These are phyloP conservation scores for Lasiommata megera DNA, from an alignment of 2,888 invertebrate species.

Conservation along the genomic window DNA sequence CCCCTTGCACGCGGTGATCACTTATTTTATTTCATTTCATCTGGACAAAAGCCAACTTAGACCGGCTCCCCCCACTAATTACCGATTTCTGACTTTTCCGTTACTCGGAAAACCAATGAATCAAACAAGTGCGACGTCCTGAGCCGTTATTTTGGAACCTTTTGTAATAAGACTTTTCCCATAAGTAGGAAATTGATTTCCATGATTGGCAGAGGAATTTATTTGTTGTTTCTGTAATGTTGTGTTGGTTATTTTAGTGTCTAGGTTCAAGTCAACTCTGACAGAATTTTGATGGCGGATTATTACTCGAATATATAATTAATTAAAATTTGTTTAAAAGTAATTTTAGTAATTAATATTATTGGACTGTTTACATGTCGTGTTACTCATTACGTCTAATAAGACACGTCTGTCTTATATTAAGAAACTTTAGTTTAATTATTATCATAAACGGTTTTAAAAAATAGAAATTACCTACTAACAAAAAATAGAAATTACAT, in stretches of 20 bases:
- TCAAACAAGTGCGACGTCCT: constrained; percentile 36
- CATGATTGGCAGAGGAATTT: constrained; percentile 1
- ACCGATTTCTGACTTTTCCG: constrained; percentile 46
- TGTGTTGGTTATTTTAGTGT: not conserved
- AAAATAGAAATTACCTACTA: too few relatives aligned
- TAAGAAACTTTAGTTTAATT: too few relatives aligned
- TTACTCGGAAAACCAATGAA: constrained; percentile 44
- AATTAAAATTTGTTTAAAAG: too few relatives aligned
- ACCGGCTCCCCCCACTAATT: constrained; percentile 55
- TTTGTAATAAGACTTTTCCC: constrained; percentile 8
- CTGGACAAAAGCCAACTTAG: constrained; percentile 50
- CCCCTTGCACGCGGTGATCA: constrained; percentile 40
- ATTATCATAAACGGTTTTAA: too few relatives aligned
- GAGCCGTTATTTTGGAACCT: constrained; percentile 11
- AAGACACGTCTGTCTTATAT: too few relatives aligned
- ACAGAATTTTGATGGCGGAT: too few relatives aligned
- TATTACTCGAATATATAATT: too few relatives aligned
- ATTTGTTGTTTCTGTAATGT: not conserved
- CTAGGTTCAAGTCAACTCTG: too few relatives aligned
- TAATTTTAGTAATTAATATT: too few relatives aligned
- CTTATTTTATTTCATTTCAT: constrained; percentile 54
- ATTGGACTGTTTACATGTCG: too few relatives aligned
- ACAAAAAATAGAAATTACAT: too few relatives aligned
- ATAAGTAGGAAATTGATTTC: constrained; percentile 4
- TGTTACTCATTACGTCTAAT: too few relatives aligned